phyloP scores from a whole-genome alignment of 2,888 invertebrate genomes.

The Glyphotaelius pellucidus region DNA sequence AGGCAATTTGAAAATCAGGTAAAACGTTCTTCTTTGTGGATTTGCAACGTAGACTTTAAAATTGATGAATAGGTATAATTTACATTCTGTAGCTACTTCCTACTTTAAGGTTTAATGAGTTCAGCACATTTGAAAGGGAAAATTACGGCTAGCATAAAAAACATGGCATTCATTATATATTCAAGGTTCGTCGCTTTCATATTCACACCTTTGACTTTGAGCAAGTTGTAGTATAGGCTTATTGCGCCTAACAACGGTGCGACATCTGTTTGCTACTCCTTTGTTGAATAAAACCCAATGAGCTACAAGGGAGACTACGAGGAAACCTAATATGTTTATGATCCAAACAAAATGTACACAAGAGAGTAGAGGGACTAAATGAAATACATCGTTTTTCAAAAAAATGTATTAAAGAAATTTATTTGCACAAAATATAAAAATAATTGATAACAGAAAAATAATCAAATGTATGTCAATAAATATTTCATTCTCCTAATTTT shows the following conservation, averaged over 20 bases:
- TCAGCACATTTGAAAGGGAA: background rate
- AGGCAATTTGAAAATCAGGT: background rate
- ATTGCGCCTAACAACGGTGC: background rate
- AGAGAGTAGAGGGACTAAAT: background rate
- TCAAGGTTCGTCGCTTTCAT: conserved; percentile 20
- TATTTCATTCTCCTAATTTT: no score
- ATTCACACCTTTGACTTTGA: background rate
- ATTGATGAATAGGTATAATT: background rate
- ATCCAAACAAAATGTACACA: background rate
- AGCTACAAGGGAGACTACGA: background rate
- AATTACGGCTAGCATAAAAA: background rate
- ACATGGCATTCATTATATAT: background rate
- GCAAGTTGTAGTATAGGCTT: background rate
- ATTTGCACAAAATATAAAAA: no score
- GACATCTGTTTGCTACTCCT: background rate
- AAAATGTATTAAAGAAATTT: no score
- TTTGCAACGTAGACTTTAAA: background rate
- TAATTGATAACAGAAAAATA: no score
- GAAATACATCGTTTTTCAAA: no score
- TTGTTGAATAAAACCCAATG: background rate
- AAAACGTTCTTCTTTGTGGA: background rate
- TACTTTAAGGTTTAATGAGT: background rate
- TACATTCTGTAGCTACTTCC: background rate
- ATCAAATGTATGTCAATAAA: no score
- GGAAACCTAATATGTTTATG: background rate